Conservation (phyloP, 2,113 vertebrate species). For the Etia nguti region DNA sequence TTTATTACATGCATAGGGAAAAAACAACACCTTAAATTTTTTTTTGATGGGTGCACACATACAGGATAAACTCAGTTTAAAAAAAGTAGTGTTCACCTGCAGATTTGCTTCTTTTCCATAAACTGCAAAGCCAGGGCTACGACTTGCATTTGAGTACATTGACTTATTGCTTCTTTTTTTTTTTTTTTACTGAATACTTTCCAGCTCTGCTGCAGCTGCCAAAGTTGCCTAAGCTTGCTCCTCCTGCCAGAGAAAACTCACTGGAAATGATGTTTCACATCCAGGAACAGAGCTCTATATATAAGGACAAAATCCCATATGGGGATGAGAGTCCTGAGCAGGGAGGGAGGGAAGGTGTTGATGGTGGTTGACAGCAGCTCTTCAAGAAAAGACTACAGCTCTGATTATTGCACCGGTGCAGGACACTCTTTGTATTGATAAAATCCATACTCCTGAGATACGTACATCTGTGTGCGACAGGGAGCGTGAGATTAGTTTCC, state of each 20-base stretch:
- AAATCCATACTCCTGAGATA: constrained; percentile 63
- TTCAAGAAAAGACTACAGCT: constrained; percentile 34
- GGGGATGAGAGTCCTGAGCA: not conserved
- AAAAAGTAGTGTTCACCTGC: not conserved
- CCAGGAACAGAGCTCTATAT: constrained; percentile 25
- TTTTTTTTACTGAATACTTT: not conserved
- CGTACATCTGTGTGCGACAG: constrained; percentile 46
- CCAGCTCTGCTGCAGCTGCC: not conserved
- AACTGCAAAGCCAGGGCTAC: not conserved
- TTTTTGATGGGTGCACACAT: not conserved
- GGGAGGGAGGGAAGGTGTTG: not conserved
- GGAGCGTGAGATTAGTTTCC: constrained; percentile 68
- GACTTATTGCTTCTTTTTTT: fast-evolving
- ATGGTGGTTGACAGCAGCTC: constrained; percentile 31
- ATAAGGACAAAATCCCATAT: constrained; percentile 41
- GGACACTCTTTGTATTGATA: constrained; percentile 56
- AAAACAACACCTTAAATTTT: not conserved
- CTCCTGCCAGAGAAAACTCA: not conserved
- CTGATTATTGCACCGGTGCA: constrained; percentile 27
- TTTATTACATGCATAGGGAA: fast-evolving
- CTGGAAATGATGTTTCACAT: constrained; percentile 32
- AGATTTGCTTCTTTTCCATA: not conserved
- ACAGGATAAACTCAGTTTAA: not conserved
- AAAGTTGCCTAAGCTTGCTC: not conserved
- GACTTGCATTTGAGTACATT: not conserved